Evolutionary conservation across 2,113 vertebrate species (phyloP).

Genomic region (Brevimyrus niger): DNA sequence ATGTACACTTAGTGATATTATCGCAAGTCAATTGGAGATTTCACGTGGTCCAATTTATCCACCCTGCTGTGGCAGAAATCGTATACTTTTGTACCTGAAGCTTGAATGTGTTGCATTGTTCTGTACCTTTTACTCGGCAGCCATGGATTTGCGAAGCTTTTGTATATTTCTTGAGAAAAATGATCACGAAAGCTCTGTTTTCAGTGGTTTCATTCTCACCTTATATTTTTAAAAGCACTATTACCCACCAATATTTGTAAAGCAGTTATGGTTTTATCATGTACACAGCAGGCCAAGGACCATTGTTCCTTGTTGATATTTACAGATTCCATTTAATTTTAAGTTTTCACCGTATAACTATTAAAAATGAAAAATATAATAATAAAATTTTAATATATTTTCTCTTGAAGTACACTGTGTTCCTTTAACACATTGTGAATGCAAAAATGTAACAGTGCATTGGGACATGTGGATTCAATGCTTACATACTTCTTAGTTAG

Average conservation of each 20-base stretch:
- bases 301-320: neutral
- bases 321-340: neutral
- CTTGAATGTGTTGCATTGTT: neutral
- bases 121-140: neutral
- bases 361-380: neutral
- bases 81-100: neutral
- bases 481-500: neutral
- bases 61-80: neutral
- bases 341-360: neutral
- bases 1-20: neutral
- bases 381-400: neutral
- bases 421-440: neutral
- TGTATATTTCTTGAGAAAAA: neutral
- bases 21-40: neutral
- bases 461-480: neutral
- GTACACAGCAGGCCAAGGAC: neutral
- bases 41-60: neutral
- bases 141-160: neutral
- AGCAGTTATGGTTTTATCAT: neutral
- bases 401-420: neutral
- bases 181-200: neutral
- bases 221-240: neutral
- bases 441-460: neutral
- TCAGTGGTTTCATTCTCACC: neutral
- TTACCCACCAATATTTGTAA: neutral